Evolutionary conservation across 2,797 vertebrate genomes (phyloP).

Genomic region (Sebastes dallii): DNA sequence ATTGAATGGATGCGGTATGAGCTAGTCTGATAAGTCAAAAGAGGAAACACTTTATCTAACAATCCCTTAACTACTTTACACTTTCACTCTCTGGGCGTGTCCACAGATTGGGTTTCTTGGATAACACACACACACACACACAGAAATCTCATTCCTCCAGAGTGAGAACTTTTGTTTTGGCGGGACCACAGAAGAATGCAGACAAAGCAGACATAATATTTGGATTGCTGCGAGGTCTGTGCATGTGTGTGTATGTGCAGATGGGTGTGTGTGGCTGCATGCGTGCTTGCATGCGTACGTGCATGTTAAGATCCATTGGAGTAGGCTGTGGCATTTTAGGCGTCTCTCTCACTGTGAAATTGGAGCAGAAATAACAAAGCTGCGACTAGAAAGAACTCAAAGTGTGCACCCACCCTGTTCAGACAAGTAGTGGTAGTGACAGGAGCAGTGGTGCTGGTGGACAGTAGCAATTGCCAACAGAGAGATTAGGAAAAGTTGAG

Average conservation of each 20-base stretch:
- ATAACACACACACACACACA: conserved; percentile 16
- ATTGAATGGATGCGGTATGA: conserved; percentile 9
- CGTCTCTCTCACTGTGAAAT: conserved; percentile 65
- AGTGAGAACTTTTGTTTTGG: conserved; percentile 86
- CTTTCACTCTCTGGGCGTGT: conserved; percentile 53
- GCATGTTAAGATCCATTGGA: conserved; percentile 53
- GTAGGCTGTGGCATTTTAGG: conserved; percentile 68
- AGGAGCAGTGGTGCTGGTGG: conserved; percentile 41
- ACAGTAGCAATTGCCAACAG: conserved; percentile 50
- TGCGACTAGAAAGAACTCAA: conserved; percentile 48
- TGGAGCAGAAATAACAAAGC: conserved; percentile 74
- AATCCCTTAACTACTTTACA: conserved; percentile 40
- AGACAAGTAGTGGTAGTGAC: conserved; percentile 59
- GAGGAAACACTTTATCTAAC: conserved; percentile 44
- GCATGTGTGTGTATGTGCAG: conserved; percentile 14
- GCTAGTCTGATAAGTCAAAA: conserved; percentile 23
- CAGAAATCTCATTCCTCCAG: conserved; percentile 68
- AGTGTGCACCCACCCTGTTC: conserved; percentile 49
- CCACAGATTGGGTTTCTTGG: conserved; percentile 43
- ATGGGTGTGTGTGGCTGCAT: conserved; percentile 19
- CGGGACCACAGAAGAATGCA: conserved; percentile 81
- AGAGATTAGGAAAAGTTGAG: conserved; percentile 34
- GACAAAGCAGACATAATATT: conserved; percentile 89
- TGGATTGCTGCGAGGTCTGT: conserved; percentile 81
- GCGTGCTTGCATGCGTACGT: background rate